Conservation (phyloP, 2,888 invertebrate species). For the Chaetoderma sp. region DNA sequence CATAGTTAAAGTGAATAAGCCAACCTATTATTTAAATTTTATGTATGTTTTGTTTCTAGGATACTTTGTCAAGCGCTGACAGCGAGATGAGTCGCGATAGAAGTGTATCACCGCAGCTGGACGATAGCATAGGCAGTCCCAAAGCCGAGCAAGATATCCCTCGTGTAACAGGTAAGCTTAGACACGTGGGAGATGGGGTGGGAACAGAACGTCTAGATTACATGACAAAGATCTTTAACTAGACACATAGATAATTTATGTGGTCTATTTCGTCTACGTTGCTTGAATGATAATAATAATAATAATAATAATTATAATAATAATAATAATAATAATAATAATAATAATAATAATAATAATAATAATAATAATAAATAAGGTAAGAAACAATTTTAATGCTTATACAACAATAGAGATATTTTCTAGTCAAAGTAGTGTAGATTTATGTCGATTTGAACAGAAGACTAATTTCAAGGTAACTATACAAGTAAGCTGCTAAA, state of each 20-base stretch:
- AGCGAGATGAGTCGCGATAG: conserved; percentile 56
- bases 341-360: background rate
- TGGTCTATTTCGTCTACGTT: background rate
- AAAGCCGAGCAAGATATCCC: no score
- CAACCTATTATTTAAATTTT: no score
- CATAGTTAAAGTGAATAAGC: no score
- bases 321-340: conserved; percentile 1
- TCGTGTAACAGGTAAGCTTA: no score
- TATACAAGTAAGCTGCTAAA: no score
- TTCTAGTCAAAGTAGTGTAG: no score
- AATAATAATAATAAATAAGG: background rate
- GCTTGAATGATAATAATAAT: background rate
- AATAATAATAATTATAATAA: background rate
- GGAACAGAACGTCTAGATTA: no score
- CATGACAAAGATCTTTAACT: background rate
- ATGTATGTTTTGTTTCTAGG: conserved; percentile 51
- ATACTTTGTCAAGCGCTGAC: conserved; percentile 59
- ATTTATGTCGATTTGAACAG: no score
- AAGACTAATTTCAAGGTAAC: no score
- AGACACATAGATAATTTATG: background rate
- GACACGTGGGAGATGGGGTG: no score
- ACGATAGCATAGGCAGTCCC: conserved; percentile 27
- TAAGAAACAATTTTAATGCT: background rate
- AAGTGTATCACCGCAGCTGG: conserved; percentile 46
- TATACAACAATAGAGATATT: no score